phyloP scores from a whole-genome alignment of 2,888 invertebrate genomes.

The Philonicus albiceps region DNA sequence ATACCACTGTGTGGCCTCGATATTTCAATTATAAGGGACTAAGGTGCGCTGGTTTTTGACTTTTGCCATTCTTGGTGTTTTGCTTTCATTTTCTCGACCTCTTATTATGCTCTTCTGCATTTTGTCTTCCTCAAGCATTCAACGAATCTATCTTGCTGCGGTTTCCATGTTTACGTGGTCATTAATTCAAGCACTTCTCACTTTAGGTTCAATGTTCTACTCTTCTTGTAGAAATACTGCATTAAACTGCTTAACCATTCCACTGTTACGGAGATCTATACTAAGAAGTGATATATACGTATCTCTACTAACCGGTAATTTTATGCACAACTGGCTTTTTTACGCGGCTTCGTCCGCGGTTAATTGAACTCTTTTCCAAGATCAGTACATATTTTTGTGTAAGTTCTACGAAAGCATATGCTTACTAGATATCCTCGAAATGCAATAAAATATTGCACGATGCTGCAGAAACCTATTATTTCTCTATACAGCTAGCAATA shows the following conservation, averaged over 20 bases:
- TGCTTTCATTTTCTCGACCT: slow-evolving; percentile 18
- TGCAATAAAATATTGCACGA: too few species aligned
- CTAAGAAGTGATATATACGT: too few species aligned
- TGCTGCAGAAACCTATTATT: too few species aligned
- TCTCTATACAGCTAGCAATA: too few species aligned
- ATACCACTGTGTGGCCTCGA: not conserved
- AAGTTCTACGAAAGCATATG: too few species aligned
- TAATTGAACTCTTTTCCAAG: too few species aligned
- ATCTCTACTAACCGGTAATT: too few species aligned
- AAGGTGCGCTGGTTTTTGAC: not conserved
- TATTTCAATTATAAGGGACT: not conserved
- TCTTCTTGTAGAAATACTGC: not conserved
- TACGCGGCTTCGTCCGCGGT: too few species aligned
- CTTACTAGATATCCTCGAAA: too few species aligned
- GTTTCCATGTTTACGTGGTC: not conserved
- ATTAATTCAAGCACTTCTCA: not conserved
- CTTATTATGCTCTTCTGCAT: not conserved
- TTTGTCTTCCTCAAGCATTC: not conserved
- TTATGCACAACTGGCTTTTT: too few species aligned
- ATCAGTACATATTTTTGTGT: too few species aligned
- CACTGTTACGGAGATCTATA: too few species aligned
- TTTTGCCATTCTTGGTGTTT: not conserved
- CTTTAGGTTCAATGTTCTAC: not conserved
- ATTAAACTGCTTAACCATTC: not conserved
- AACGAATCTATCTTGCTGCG: not conserved